These are phyloP conservation scores for Panurus biarmicus DNA, from an alignment of 2,113 vertebrate species.

Conservation along the genomic window DNA sequence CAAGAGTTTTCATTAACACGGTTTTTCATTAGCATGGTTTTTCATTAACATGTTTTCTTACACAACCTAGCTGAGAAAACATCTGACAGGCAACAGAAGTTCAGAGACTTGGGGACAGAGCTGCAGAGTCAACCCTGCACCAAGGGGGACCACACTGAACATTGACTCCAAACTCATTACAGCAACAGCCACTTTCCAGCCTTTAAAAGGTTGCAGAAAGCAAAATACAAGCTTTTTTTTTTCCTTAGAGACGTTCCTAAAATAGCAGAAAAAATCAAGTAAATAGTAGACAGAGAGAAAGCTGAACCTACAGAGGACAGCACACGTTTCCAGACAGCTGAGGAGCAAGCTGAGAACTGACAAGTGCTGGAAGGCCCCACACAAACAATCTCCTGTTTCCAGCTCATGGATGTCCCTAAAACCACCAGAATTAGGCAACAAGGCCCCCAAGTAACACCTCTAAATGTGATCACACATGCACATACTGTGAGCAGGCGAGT, in stretches of 20 bases:
- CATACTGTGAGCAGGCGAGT: rapidly evolving
- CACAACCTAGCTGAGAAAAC: background rate
- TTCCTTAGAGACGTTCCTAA: background rate
- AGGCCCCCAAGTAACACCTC: background rate
- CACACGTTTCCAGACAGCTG: background rate
- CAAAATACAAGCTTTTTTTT: background rate
- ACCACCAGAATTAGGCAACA: background rate
- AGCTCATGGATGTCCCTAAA: background rate
- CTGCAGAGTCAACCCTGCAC: background rate
- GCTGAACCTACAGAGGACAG: background rate
- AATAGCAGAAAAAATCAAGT: background rate
- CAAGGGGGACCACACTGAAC: background rate
- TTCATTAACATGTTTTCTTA: conserved; percentile 20
- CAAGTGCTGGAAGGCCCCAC: background rate
- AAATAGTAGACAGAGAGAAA: background rate
- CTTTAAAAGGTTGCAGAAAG: background rate
- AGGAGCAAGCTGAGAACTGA: background rate
- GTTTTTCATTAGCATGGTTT: background rate
- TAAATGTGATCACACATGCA: background rate
- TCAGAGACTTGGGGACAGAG: background rate
- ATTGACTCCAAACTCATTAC: background rate
- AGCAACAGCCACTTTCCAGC: background rate
- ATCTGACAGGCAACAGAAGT: background rate
- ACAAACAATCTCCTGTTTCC: background rate
- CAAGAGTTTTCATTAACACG: background rate